Evolutionary conservation across 2,797 vertebrate genomes (phyloP), one percentile per base, ranked within the genome.

Genomic region (Enteromius anoplus): DNA sequence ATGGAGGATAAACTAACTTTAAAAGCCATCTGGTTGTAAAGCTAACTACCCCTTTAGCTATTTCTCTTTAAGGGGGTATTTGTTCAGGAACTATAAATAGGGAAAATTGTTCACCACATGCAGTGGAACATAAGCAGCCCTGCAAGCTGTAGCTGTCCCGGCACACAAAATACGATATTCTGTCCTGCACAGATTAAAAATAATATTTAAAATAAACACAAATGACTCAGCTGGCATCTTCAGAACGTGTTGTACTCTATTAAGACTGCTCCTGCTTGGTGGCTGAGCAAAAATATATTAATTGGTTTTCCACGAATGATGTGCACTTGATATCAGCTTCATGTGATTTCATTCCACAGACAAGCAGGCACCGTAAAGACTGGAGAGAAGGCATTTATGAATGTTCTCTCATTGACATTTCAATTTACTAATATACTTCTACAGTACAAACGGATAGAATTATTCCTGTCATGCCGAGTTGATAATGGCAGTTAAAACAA

Each of bases 301-400:
- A 68, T 82, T 78, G 75, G 42, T 82, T 85, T 73, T 64, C 37
- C 68, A 49, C 81, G 19, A 80, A 80, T 80, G 64, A 83, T 40
- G 23, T 40, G 49, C 75, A 69, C 81, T 83, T 53, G 65, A 80
- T 82, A 76, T 80, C 62, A 29, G 37, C 79, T 73, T 84, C 76
- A 86, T 86, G 82, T 84, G 87, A 86, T 77, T 88, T 80, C 17
- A 8, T 26, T 84, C 66, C 29, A 26, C 66, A 86, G 86, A 80
- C 82, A 32, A n/a, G 26, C 78, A 65, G 82, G 75, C 75, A 82
- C 80, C 80, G 5, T 45, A 40, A 40, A 7, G 49, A 58, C 60
- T 84, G 23, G 47, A 66, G 68, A 75, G 55, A 32, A 70, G 11
- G 37, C 62, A 77, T 82, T 84, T 77, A 58, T 80, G 62, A 77